These are phyloP conservation scores for Platichthys stellatus DNA, from an alignment of 2,113 vertebrate genomes.

Conservation along the genomic window DNA sequence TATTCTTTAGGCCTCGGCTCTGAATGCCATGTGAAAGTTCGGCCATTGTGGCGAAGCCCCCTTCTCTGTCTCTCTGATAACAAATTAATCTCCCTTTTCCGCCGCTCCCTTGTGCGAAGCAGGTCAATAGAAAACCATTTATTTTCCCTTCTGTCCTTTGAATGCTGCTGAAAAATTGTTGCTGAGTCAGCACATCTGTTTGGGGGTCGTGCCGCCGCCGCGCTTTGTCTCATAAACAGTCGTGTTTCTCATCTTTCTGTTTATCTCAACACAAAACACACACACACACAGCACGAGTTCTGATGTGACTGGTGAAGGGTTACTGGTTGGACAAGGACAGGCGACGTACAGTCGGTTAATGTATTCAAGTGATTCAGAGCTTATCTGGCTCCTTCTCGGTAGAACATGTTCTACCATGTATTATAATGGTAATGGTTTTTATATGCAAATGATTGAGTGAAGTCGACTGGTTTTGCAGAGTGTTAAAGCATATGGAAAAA, in stretches of 20 bases:
- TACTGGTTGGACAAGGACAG: constrained; percentile 6
- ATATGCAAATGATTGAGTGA: constrained; percentile 19
- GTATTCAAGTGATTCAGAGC: constrained; percentile 7
- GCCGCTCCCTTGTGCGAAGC: constrained; percentile 70
- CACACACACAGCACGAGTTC: constrained; percentile 6
- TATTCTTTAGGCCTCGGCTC: constrained; percentile 45
- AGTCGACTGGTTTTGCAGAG: neutral
- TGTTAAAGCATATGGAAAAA: too few species aligned
- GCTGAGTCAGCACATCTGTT: constrained; percentile 78
- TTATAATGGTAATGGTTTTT: neutral
- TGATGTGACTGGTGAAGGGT: constrained; percentile 10
- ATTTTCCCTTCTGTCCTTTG: constrained; percentile 59
- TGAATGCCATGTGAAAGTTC: constrained; percentile 69
- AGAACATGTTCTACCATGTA: neutral
- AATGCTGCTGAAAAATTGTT: constrained; percentile 74
- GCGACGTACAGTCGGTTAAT: neutral
- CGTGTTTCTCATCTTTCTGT: constrained; percentile 37
- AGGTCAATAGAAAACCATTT: constrained; percentile 77
- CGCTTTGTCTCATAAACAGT: constrained; percentile 66
- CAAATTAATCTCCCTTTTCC: constrained; percentile 75
- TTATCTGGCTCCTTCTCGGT: constrained; percentile 7
- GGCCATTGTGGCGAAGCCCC: constrained; percentile 61
- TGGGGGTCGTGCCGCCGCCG: constrained; percentile 44
- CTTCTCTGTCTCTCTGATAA: constrained; percentile 69
- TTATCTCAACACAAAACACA: constrained; percentile 5